Evolutionary conservation across 2,797 vertebrate genomes (phyloP), one percentile per base, ranked within the genome.

Genomic region (Balearica regulorum): DNA sequence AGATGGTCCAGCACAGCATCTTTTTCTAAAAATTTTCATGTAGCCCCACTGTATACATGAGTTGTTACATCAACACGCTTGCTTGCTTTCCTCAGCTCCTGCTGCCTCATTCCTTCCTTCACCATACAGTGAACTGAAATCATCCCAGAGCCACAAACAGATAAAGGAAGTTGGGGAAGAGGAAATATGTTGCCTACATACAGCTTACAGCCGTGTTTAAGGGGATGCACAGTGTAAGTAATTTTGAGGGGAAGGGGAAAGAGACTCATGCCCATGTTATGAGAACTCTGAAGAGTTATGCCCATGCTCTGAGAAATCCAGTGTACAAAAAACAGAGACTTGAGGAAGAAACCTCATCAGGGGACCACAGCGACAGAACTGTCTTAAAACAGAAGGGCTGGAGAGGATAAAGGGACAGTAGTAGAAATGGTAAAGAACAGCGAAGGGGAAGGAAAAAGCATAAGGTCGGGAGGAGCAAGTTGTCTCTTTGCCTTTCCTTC

Each of bases 401-500:
- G 83, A 94, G 80, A 97, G 54, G 90, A 97, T 96, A 97, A 97
- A 97, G 96, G 89, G 75, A 78, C 68, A 92, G 86, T 5, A 93
- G 93, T 94, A 95, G 93, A 95, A 96, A 96, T 87, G 65, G 90
- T 83, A 97, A 97, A 97, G 91, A 96, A 95, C 77, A 94, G 92
- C 29, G 0, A 96, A 93, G 68, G 60, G 89, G 82, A 96, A 96
- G 82, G 94, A 93, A 97, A 96, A 97, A 96, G 95, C 94, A 55
- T 73, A 94, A 94, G 97, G 97, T 97, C 96, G 8, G 82, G 91
- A 97, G 94, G 96, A 96, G 95, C 95, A 97, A 97, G 94, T 89
- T 91, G 91, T 96, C 91, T 97, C 96, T 97, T 97, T 97, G 97
- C 97, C 96, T 97, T 97, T 96, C 95, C 96, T 96, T 91, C 78